These are phyloP conservation scores for Centropus bengalensis DNA, from an alignment of 2,113 vertebrate species.

Conservation along the genomic window DNA sequence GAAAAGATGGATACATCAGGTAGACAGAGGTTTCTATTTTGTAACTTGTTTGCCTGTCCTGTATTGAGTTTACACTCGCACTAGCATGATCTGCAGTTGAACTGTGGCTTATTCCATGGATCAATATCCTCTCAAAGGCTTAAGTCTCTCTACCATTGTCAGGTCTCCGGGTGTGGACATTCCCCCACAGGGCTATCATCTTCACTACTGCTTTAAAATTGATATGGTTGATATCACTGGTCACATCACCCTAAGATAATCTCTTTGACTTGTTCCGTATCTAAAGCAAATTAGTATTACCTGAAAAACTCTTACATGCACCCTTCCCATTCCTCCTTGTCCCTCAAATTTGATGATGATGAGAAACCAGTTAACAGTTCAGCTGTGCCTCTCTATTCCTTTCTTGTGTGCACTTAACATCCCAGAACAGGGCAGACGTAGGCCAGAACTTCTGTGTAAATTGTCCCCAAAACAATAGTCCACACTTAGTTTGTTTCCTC, in stretches of 20 bases:
- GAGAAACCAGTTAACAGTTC: not conserved
- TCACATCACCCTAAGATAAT: not conserved
- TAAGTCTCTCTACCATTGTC: not conserved
- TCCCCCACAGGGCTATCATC: not conserved
- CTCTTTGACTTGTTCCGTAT: not conserved
- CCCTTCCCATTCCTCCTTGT: not conserved
- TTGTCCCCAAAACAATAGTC: not conserved
- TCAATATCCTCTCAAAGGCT: not conserved
- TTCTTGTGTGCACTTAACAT: not conserved
- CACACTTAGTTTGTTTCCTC: not conserved
- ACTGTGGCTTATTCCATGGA: not conserved
- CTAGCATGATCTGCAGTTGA: not conserved
- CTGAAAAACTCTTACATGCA: not conserved
- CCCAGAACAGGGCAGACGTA: not conserved
- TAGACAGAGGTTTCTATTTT: not conserved
- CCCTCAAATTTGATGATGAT: not conserved
- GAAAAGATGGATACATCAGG: not conserved
- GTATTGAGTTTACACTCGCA: not conserved
- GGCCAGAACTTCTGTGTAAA: not conserved
- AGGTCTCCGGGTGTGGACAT: too few relatives aligned
- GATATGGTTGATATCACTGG: not conserved
- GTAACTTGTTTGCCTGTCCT: fast-evolving
- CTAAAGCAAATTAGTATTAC: not conserved
- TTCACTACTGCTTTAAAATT: not conserved
- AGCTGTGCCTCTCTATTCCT: not conserved